phyloP scores from a whole-genome alignment of 2,113 vertebrate genomes.

The Grammomys dolichurus region DNA sequence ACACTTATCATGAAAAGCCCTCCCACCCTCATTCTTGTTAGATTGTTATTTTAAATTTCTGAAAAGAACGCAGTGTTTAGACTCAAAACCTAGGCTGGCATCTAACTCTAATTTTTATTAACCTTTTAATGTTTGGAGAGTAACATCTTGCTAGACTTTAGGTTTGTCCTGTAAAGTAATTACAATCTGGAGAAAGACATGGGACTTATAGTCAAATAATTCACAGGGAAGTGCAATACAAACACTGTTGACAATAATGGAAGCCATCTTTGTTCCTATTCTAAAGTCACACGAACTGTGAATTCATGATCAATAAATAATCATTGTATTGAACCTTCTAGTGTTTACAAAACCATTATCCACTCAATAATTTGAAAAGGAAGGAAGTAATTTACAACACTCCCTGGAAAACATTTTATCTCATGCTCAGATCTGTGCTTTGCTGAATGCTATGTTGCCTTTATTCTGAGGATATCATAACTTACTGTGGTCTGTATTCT shows the following conservation, averaged over 20 bases:
- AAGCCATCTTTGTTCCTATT: neutral
- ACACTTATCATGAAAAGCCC: neutral
- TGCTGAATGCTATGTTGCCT: neutral
- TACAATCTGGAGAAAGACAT: neutral
- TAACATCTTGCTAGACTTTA: neutral
- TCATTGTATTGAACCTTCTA: neutral
- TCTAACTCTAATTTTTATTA: neutral
- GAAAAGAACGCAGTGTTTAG: conserved; percentile 8
- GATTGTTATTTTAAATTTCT: neutral
- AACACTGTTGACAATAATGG: neutral
- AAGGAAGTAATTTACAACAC: neutral
- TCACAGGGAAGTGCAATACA: neutral
- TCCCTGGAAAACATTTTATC: neutral
- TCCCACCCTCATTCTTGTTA: neutral
- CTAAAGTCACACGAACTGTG: neutral
- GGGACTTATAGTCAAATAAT: neutral
- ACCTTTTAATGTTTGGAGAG: neutral
- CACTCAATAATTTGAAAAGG: conserved; percentile 12
- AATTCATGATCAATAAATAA: neutral
- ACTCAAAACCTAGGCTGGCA: neutral
- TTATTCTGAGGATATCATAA: neutral
- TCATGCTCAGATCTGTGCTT: neutral
- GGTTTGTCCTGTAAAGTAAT: neutral
- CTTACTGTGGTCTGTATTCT: neutral
- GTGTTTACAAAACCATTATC: neutral